Base-by-base conservation (phyloP, 2,888 invertebrate genomes). In the Gonocerus acuteangulatus region DNA sequence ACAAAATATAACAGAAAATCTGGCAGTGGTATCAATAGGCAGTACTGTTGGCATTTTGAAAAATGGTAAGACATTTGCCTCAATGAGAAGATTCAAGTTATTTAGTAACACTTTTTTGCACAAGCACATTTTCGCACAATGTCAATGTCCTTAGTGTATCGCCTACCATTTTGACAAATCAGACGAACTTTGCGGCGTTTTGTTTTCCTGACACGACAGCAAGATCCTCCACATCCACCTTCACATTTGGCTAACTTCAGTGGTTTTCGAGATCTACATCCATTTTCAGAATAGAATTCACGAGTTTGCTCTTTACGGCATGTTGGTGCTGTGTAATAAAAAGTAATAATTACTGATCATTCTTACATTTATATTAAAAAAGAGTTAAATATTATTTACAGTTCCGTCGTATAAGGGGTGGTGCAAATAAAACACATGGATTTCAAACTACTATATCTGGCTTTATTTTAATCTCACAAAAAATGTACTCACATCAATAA, bases 111-210 rank as follows among this genome's bases (percentile, higher is more conserved):
- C 79, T 91, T 91, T 78, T 90, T 89, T 70, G 87, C 87, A 80
- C 95, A 95, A 69, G 92, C 90, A 78, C 96, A 96, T 76, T 95
- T 95, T 74, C 95, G 87, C 73, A 96, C 92, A 75, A 96, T 89
- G 73, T 95, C 95, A 72, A 96, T 86, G 73, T 95, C 92, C 81
- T 94, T 93, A 76, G 92, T 90, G 81, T 92, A 95, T 66, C 90
- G 87, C 62, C 89, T 88, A 67, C 95, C 94, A 74, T 95, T 90
- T 67, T 86, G 82, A 79, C 96, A 97, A 70, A 93, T 85, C 70
- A 97, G 82, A 69, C 94, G 88, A 67, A 89, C 93, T 84, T 92
- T 93, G 77, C 95, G 84, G 73, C 90, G 85, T 79, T 95, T 93
- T 69, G 91, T 92, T 76, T 91, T 90, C 72, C 90, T 82, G 2